A percentile compares a stretch with the other conserved stretches of the same genome.
Conservation (phyloP, 2,113 vertebrate genomes). For the Artemisiospiza belli region DNA sequence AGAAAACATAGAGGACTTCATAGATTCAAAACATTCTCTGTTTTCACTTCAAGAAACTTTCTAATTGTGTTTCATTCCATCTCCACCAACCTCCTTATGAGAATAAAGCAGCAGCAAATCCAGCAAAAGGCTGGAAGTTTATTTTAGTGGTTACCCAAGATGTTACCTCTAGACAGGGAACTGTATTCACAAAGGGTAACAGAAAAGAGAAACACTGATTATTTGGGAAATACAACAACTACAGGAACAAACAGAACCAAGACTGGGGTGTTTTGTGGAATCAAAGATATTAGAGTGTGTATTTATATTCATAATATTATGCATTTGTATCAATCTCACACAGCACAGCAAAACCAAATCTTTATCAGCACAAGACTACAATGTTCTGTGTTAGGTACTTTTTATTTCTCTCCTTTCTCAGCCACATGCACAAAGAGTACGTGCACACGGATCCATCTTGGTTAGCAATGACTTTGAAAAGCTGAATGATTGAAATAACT, state of each 20-base stretch:
- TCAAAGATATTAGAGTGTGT: background rate
- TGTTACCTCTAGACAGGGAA: background rate
- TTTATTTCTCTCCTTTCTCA: background rate
- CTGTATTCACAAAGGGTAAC: background rate
- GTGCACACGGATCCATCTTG: background rate
- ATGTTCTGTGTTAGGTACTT: background rate
- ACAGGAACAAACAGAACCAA: background rate
- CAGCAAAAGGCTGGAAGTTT: background rate
- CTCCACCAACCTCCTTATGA: background rate
- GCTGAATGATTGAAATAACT: background rate
- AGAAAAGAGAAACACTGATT: background rate
- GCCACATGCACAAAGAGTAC: background rate
- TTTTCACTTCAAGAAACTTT: background rate
- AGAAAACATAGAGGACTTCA: background rate
- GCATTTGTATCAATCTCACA: background rate
- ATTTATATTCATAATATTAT: background rate
- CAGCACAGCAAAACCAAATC: background rate
- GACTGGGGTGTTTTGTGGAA: background rate
- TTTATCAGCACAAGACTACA: background rate
- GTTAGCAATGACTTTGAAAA: background rate
- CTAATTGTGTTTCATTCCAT: background rate
- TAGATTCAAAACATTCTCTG: background rate
- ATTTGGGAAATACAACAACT: background rate
- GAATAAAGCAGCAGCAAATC: background rate
- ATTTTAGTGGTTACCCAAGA: background rate